A percentile compares a stretch with the other conserved stretches of the same genome.
phyloP scores from a whole-genome alignment of 2,797 vertebrate genomes.

The Notoglanidium macrostoma region DNA sequence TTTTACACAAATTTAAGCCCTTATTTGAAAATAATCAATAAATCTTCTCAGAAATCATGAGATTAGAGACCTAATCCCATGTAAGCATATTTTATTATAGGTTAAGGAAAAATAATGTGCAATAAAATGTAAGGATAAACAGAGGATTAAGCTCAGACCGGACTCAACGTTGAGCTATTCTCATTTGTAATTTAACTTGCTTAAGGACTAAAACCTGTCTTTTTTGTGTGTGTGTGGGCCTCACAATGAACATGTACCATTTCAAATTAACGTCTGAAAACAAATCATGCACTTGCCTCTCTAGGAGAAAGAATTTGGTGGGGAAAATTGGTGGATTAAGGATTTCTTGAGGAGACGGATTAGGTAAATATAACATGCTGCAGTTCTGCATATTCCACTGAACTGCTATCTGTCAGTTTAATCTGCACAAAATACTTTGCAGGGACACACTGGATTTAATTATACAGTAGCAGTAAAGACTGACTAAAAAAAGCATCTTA shows the following conservation, averaged over 20 bases:
- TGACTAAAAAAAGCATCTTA: background rate
- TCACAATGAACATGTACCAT: slow-evolving; percentile 31
- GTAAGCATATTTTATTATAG: slow-evolving; percentile 43
- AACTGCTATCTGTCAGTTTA: slow-evolving; percentile 37
- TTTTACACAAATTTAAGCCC: background rate
- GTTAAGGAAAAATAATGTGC: slow-evolving; percentile 1
- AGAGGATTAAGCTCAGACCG: slow-evolving; percentile 28
- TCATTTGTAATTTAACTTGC: slow-evolving; percentile 37
- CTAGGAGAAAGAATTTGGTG: slow-evolving; percentile 39
- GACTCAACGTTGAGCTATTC: slow-evolving; percentile 8
- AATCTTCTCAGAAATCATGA: slow-evolving; percentile 18
- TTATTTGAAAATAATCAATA: slow-evolving; percentile 27
- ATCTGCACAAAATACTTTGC: slow-evolving; percentile 34
- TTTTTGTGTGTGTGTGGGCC: background rate
- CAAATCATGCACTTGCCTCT: slow-evolving; percentile 27
- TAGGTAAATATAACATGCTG: slow-evolving; percentile 17
- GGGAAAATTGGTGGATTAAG: slow-evolving; percentile 47
- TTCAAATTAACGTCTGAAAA: slow-evolving; percentile 33
- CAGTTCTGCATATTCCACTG: slow-evolving; percentile 14
- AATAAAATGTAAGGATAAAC: background rate
- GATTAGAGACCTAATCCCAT: slow-evolving; percentile 43
- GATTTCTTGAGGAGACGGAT: slow-evolving; percentile 41
- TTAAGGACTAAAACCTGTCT: slow-evolving; percentile 37
- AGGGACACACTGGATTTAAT: slow-evolving; percentile 20
- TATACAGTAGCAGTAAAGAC: background rate